A percentile compares a stretch with the other conserved stretches of the same genome.
phyloP scores from a whole-genome alignment of 2,113 vertebrate genomes.

The Chlamydotis undulata region DNA sequence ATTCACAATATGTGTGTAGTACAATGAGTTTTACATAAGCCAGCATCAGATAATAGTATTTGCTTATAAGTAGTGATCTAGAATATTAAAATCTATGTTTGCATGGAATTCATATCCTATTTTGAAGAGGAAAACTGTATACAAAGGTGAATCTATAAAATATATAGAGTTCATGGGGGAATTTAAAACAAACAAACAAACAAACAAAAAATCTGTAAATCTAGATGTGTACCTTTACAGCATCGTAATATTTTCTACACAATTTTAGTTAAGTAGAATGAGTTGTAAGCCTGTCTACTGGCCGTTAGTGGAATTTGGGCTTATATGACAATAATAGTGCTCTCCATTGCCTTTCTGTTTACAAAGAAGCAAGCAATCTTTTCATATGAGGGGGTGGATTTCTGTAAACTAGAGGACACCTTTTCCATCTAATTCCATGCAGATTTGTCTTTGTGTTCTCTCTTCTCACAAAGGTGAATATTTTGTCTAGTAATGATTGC shows the following conservation, averaged over 20 bases:
- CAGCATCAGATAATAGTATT: not conserved
- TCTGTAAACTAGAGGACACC: not conserved
- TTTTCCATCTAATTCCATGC: not conserved
- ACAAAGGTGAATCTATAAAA: not conserved
- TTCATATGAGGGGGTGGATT: not conserved
- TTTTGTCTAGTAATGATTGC: not conserved
- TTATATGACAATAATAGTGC: not conserved
- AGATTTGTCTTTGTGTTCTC: not conserved
- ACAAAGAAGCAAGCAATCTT: not conserved
- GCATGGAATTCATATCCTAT: not conserved
- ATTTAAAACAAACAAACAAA: too few species aligned
- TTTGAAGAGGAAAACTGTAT: not conserved
- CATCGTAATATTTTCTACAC: not conserved
- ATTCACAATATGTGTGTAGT: not conserved
- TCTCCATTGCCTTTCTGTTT: not conserved
- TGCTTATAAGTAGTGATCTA: not conserved
- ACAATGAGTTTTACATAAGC: not conserved
- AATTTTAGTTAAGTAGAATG: not conserved
- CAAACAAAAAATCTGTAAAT: not conserved
- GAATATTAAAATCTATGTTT: not conserved
- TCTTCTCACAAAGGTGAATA: not conserved
- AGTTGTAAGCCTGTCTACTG: not conserved
- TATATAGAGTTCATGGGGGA: not conserved
- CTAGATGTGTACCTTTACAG: not conserved
- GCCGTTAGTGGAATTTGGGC: not conserved